A percentile compares a stretch with the other conserved stretches of the same genome.
Conservation (phyloP, 2,113 vertebrate species). For the Porphyrio hochstetteri region DNA sequence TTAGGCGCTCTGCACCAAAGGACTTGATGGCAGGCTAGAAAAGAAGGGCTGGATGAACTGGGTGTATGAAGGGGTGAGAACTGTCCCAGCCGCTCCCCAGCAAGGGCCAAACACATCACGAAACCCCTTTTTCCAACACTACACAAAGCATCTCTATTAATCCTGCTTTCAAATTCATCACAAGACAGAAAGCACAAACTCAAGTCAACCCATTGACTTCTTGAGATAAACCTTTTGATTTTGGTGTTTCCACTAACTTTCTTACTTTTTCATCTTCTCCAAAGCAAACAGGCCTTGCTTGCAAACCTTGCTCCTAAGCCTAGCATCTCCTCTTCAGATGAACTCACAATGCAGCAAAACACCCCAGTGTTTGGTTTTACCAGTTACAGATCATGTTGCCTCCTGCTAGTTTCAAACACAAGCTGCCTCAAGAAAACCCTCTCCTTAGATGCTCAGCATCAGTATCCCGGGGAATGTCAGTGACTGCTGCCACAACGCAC, state of each 20-base stretch:
- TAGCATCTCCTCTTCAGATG: background rate
- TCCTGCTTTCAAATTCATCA: background rate
- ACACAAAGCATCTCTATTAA: background rate
- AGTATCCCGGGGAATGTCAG: background rate
- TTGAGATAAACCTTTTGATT: background rate
- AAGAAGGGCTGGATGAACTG: background rate
- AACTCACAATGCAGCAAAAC: background rate
- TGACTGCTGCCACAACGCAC: background rate
- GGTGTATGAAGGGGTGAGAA: background rate
- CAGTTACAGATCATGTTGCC: background rate
- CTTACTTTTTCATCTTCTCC: background rate
- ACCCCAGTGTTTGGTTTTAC: background rate
- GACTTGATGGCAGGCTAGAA: slow-evolving; percentile 79
- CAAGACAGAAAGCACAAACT: background rate
- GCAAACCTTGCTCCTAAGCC: background rate
- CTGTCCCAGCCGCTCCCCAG: background rate
- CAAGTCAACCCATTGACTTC: background rate
- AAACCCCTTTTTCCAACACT: background rate
- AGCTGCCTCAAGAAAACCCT: background rate
- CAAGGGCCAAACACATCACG: background rate
- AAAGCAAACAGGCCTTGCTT: background rate
- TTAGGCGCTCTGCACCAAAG: slow-evolving; percentile 83
- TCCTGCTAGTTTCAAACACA: background rate
- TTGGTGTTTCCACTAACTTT: background rate
- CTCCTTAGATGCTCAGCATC: background rate